Conservation (phyloP, 2,797 vertebrate genomes). For the Poeciliopsis presidionis region DNA sequence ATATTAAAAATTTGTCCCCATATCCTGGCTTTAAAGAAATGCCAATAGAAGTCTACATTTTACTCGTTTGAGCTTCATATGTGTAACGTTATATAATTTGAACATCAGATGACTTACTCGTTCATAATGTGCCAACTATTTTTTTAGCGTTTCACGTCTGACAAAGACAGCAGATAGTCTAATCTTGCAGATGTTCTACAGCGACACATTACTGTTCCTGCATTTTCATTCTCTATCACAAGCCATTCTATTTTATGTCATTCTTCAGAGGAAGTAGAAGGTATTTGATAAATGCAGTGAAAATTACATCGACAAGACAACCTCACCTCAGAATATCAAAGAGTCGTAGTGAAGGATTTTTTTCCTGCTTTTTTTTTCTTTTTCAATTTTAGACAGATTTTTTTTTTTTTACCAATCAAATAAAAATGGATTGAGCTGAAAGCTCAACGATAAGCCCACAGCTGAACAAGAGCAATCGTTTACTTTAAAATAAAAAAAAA, state of each 20-base stretch:
- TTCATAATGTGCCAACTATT: neutral
- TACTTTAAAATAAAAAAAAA: neutral
- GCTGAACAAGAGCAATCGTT: neutral
- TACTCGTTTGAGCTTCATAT: neutral
- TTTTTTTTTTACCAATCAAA: neutral
- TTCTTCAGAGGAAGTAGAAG: neutral
- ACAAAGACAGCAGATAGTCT: neutral
- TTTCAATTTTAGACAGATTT: neutral
- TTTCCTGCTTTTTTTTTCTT: neutral
- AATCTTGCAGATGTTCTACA: neutral
- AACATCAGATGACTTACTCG: neutral
- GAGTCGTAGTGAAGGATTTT: neutral
- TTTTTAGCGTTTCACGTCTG: neutral
- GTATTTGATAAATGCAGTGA: neutral
- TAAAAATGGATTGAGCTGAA: neutral
- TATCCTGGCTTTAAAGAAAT: neutral
- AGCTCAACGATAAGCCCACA: neutral
- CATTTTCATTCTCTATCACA: neutral
- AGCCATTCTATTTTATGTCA: neutral
- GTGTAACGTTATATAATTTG: neutral
- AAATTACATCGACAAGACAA: neutral
- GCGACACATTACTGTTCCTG: neutral
- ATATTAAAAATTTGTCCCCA: conserved; percentile 26
- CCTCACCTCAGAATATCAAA: neutral
- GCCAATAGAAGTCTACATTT: neutral